Percentiles rank a stretch among this genome's conserved stretches.
phyloP scores from a whole-genome alignment of 1,140 invertebrate genomes.

The Drosophila kanapiae region DNA sequence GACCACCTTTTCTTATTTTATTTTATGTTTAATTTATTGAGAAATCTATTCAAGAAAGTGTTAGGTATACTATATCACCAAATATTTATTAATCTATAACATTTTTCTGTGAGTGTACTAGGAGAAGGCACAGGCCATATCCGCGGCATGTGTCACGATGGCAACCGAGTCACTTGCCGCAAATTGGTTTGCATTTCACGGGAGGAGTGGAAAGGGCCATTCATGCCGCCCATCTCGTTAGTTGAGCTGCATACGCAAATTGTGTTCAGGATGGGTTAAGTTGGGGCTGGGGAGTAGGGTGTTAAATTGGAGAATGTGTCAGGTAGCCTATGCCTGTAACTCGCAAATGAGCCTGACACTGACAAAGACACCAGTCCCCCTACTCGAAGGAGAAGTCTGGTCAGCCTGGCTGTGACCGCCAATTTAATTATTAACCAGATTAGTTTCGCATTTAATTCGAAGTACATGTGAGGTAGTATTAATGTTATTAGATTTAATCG shows the following conservation, averaged over 20 bases:
- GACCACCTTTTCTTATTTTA: background rate
- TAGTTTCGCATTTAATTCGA: background rate
- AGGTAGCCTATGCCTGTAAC: constrained; percentile 55
- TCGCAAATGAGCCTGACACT: constrained; percentile 56
- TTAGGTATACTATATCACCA: background rate
- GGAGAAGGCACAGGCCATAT: constrained; percentile 39
- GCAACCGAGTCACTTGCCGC: constrained; percentile 78
- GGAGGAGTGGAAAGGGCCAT: constrained; percentile 1
- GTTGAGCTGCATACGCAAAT: constrained; percentile 71
- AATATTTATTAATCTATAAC: background rate
- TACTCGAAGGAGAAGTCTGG: background rate
- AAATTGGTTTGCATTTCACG: constrained; percentile 79
- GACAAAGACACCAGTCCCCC: constrained; percentile 22
- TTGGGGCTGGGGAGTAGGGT: background rate
- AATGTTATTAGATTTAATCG: too few species aligned
- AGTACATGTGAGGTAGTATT: too few species aligned
- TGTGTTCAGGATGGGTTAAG: constrained; percentile 47
- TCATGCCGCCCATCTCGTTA: constrained; percentile 54
- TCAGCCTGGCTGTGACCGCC: background rate
- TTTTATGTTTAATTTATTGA: background rate
- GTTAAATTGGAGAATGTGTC: constrained; percentile 14
- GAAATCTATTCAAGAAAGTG: background rate
- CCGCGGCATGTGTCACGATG: constrained; percentile 72
- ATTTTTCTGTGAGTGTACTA: constrained; percentile 5
- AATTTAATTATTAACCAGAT: constrained; percentile 5